Percentiles rank a stretch among this genome's conserved stretches.
Conservation (phyloP, 2,113 vertebrate species). For the Ammodytes dubius region DNA sequence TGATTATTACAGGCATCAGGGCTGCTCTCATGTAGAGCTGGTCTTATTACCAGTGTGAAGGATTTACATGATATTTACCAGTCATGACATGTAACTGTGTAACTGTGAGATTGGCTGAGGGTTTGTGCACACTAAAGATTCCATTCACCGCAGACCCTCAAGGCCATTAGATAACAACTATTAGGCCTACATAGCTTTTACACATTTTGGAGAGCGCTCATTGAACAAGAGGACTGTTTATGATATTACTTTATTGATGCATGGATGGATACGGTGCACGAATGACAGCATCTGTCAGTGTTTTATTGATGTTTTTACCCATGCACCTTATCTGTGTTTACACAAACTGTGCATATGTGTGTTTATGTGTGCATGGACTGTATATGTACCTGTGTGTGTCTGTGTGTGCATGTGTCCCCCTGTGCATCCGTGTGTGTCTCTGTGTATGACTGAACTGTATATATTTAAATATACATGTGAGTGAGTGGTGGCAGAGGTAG, state of each 20-base stretch:
- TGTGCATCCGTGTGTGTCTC: slow-evolving; percentile 38
- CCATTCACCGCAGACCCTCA: background rate
- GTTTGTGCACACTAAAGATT: slow-evolving; percentile 32
- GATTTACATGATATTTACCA: slow-evolving; percentile 12
- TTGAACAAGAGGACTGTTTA: slow-evolving; percentile 48
- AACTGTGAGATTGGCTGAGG: slow-evolving; percentile 47
- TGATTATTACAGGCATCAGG: slow-evolving; percentile 38
- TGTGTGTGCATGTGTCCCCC: slow-evolving; percentile 48
- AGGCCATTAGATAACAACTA: slow-evolving; percentile 24
- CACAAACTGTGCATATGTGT: slow-evolving; percentile 77
- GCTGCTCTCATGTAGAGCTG: slow-evolving; percentile 41
- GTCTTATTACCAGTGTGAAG: slow-evolving; percentile 42
- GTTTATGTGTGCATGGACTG: slow-evolving; percentile 62
- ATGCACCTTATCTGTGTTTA: slow-evolving; percentile 74
- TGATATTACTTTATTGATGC: slow-evolving; percentile 57
- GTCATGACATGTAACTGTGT: slow-evolving; percentile 54
- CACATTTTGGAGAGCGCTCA: slow-evolving; percentile 36
- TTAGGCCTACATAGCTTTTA: slow-evolving; percentile 8
- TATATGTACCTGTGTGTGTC: slow-evolving; percentile 46
- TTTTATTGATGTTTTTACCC: slow-evolving; percentile 79
- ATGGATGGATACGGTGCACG: slow-evolving; percentile 52
- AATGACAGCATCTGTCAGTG: slow-evolving; percentile 76
- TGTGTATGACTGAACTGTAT: slow-evolving; percentile 50
- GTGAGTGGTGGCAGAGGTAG: slow-evolving; percentile 80
- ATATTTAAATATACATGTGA: slow-evolving; percentile 50